Conservation (phyloP, 2,797 vertebrate species). For the Macrochelys suwanniensis region DNA sequence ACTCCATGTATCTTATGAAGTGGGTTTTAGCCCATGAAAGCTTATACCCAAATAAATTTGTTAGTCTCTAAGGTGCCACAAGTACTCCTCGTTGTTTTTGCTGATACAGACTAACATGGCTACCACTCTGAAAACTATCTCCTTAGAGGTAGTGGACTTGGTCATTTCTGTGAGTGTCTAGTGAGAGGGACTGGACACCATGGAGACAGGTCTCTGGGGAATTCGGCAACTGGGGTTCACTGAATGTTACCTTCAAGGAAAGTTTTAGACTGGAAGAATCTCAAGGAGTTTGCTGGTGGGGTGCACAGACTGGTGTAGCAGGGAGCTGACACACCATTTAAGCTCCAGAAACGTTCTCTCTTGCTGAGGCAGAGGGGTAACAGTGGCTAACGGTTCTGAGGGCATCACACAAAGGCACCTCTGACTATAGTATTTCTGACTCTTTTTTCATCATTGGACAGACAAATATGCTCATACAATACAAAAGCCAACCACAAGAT, state of each 20-base stretch:
- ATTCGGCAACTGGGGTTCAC: not conserved
- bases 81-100: too few species aligned
- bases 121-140: not conserved
- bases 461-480: conserved; percentile 60
- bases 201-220: not conserved
- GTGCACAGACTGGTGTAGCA: too few species aligned
- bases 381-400: not conserved
- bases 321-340: not conserved
- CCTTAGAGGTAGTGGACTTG: not conserved
- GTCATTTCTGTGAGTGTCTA: not conserved
- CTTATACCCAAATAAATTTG: too few species aligned
- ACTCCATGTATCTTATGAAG: too few species aligned
- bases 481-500: conserved; percentile 73
- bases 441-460: conserved; percentile 48
- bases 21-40: too few species aligned
- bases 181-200: not conserved
- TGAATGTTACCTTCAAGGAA: not conserved
- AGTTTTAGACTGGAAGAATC: not conserved
- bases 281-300: not conserved
- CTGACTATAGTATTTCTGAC: conserved; percentile 42
- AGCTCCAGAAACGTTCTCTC: not conserved
- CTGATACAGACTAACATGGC: too few species aligned
- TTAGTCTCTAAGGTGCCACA: too few species aligned
- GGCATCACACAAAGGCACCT: not conserved
- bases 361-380: not conserved